Evolutionary conservation across 2,113 vertebrate species (phyloP).

Genomic region (Erythrocercus mccallii): DNA sequence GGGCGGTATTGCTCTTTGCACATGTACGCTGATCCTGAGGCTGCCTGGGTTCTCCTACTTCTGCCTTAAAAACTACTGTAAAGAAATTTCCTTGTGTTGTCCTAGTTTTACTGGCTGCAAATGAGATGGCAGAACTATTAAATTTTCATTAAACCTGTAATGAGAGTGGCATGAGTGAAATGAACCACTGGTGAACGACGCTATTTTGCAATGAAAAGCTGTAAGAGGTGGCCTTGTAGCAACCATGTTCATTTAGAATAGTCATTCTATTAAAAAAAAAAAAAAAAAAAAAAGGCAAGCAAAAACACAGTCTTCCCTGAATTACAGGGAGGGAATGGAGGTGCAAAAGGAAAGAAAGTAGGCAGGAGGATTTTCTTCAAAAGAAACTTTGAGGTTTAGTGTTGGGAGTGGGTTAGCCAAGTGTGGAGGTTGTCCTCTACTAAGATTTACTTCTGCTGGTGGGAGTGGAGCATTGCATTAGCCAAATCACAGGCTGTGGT

Average conservation of each 20-base stretch:
- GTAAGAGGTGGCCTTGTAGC: background rate
- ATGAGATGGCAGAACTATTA: conserved; percentile 1
- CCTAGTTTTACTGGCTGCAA: background rate
- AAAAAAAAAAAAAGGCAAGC: background rate
- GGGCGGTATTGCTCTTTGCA: background rate
- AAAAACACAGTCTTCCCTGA: background rate
- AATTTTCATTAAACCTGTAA: conserved; percentile 7
- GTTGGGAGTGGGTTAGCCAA: background rate
- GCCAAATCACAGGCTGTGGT: conserved; percentile 10
- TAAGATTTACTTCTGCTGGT: background rate
- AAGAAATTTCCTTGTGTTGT: background rate
- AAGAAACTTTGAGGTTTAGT: conserved; percentile 3
- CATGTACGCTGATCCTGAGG: background rate
- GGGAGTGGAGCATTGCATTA: background rate
- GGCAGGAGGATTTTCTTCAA: conserved; percentile 11
- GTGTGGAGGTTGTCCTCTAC: background rate
- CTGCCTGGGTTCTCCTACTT: background rate
- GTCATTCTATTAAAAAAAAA: background rate
- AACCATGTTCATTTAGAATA: background rate
- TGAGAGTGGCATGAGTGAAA: background rate
- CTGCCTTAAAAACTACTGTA: background rate
- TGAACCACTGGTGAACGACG: background rate
- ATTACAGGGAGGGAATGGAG: background rate
- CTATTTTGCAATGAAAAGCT: background rate
- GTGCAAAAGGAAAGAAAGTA: background rate